Evolutionary conservation across 1,140 invertebrate species (phyloP), one percentile per base, ranked within the genome.

Genomic region (Temnothorax longispinosus): DNA sequence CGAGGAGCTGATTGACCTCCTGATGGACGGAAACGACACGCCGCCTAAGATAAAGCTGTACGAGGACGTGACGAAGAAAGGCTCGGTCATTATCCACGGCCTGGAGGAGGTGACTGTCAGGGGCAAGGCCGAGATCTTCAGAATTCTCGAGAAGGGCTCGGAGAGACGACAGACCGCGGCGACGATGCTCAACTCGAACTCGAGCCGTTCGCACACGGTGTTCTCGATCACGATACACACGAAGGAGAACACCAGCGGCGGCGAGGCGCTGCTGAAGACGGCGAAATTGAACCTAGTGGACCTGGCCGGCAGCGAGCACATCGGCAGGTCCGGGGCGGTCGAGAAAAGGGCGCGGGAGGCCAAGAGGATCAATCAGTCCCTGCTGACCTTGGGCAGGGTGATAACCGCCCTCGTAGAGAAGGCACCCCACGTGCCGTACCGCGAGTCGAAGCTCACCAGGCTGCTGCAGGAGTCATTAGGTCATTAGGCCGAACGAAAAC

Each of bases 201-300:
- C 99, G 0, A 99, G 98, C 93, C 97, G 99, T 62, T 99, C 98
- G 0, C 99, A 99, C 94, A 99, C 99, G 11, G 98, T 99, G 1
- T 99, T 99, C 95, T 98, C 98, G 0, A 98, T 99, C 60, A 98
- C 98, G 0, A 97, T 99, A 7, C 98, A 99, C 93, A 99, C 98
- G 86, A 98, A 98, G 92, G 98, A 99, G 94, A 98, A 97, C 92
- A 97, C 97, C 27, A 95, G 97, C 0, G 98, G 98, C 69, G 98
- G 98, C 3, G 98, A 99, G 94, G 98, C 99, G 92, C 95, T 99
- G 64, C 94, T 99, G 1, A 99, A 99, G 95, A 98, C 97, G 65
- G 99, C 99, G 13, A 99, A 99, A 95, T 96, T 99, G 27, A 99
- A 99, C 96, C 95, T 99, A 78, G 99, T 99, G 1, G 99, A 99